These are phyloP conservation scores for Ceratotherium simum DNA, from an alignment of 2,113 vertebrate species.

Conservation along the genomic window DNA sequence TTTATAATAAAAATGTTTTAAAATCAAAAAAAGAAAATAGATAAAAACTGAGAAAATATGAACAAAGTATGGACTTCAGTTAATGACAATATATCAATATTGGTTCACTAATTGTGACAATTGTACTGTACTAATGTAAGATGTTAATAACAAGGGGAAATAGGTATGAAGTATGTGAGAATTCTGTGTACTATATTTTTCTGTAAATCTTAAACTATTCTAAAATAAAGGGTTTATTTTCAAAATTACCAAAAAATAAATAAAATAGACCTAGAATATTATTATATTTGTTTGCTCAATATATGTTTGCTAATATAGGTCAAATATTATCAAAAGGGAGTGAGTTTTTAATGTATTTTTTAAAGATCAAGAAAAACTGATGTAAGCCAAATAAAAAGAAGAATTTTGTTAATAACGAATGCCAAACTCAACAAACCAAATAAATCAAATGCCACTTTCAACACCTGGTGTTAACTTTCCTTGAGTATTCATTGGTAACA, in stretches of 20 bases:
- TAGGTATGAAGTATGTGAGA: background rate
- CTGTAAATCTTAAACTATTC: background rate
- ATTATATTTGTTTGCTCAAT: background rate
- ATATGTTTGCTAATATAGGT: background rate
- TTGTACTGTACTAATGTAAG: background rate
- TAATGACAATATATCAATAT: background rate
- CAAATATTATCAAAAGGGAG: background rate
- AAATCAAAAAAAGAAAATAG: background rate
- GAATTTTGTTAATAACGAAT: background rate
- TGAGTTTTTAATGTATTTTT: background rate
- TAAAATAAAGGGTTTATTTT: background rate
- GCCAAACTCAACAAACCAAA: background rate
- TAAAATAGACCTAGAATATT: background rate
- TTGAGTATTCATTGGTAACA: background rate
- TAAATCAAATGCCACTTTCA: background rate
- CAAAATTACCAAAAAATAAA: background rate
- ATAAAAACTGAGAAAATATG: background rate
- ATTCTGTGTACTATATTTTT: background rate
- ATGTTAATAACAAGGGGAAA: background rate
- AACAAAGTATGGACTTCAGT: background rate
- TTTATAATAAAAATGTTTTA: constrained; percentile 68
- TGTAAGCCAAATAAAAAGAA: background rate
- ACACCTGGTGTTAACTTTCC: background rate
- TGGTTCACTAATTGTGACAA: background rate
- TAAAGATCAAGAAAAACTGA: background rate